These are phyloP conservation scores for Thyatira batis DNA, from an alignment of 2,888 invertebrate genomes.

Conservation along the genomic window DNA sequence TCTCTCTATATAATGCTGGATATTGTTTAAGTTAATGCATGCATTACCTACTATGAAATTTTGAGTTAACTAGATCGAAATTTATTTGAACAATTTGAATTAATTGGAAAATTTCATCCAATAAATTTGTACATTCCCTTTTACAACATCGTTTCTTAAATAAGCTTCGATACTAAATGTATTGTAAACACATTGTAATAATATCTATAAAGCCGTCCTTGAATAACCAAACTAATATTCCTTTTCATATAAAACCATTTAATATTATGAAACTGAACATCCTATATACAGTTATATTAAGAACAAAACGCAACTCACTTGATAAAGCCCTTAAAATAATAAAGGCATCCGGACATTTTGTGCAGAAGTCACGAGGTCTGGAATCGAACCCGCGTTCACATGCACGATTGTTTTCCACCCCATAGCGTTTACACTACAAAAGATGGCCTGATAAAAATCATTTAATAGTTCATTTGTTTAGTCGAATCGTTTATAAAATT, in stretches of 20 bases:
- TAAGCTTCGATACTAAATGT: too few species aligned
- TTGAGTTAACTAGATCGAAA: too few species aligned
- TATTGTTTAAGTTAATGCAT: too few species aligned
- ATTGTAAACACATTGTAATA: too few species aligned
- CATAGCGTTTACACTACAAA: slow-evolving; percentile 58
- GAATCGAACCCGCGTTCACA: slow-evolving; percentile 48
- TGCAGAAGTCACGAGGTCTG: slow-evolving; percentile 46
- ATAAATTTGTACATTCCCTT: too few species aligned
- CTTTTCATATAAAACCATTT: background rate
- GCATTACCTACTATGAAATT: too few species aligned
- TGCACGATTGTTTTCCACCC: slow-evolving; percentile 70
- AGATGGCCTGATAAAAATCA: slow-evolving; percentile 70
- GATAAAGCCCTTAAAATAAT: slow-evolving; percentile 69
- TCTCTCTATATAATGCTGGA: too few species aligned
- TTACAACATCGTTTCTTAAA: too few species aligned
- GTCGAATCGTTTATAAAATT: background rate
- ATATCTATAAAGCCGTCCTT: too few species aligned
- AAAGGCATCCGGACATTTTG: slow-evolving; percentile 68
- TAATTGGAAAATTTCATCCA: too few species aligned
- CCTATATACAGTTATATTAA: slow-evolving; percentile 43
- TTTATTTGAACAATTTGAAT: too few species aligned
- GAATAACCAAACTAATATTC: too few species aligned
- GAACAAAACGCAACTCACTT: slow-evolving; percentile 65
- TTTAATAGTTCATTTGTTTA: slow-evolving; percentile 17
- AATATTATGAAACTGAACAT: slow-evolving; percentile 29